phyloP scores from a whole-genome alignment of 2,113 vertebrate species.

The Ibidorhyncha struthersii region DNA sequence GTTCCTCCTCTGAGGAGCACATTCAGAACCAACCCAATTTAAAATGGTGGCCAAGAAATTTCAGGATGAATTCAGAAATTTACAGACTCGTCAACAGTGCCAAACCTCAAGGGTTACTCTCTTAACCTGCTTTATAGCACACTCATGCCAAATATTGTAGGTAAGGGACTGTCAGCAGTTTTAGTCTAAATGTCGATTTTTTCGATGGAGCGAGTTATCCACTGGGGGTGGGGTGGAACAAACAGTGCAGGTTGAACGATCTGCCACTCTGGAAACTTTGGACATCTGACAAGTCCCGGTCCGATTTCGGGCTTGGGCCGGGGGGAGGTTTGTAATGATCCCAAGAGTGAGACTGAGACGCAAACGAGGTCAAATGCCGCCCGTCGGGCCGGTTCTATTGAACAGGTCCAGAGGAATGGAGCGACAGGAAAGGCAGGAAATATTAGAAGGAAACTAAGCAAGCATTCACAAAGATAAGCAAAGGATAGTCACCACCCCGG shows the following conservation, averaged over 20 bases:
- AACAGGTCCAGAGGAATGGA: too few species aligned
- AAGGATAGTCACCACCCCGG: too few species aligned
- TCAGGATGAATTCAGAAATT: conserved; percentile 52
- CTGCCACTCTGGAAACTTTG: not conserved
- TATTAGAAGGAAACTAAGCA: too few species aligned
- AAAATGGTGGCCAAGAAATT: conserved; percentile 38
- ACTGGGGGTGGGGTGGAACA: not conserved
- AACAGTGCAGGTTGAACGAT: not conserved
- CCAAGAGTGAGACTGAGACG: too few species aligned
- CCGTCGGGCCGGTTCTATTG: too few species aligned
- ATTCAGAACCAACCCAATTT: conserved; percentile 43
- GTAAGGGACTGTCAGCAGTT: conserved; percentile 43
- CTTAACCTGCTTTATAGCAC: not conserved
- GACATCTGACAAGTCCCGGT: not conserved
- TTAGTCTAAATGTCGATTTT: conserved; percentile 7
- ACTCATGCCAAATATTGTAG: not conserved
- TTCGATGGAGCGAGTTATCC: not conserved
- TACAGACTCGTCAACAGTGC: conserved; percentile 6
- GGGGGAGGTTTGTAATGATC: too few species aligned
- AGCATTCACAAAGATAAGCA: too few species aligned
- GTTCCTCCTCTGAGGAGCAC: not conserved
- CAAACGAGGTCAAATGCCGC: too few species aligned
- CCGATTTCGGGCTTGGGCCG: too few species aligned
- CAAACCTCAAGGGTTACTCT: conserved; percentile 10
- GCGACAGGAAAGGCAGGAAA: too few species aligned